These are phyloP conservation scores for Rhabdornis inornatus DNA, from an alignment of 2,113 vertebrate species.

Conservation along the genomic window DNA sequence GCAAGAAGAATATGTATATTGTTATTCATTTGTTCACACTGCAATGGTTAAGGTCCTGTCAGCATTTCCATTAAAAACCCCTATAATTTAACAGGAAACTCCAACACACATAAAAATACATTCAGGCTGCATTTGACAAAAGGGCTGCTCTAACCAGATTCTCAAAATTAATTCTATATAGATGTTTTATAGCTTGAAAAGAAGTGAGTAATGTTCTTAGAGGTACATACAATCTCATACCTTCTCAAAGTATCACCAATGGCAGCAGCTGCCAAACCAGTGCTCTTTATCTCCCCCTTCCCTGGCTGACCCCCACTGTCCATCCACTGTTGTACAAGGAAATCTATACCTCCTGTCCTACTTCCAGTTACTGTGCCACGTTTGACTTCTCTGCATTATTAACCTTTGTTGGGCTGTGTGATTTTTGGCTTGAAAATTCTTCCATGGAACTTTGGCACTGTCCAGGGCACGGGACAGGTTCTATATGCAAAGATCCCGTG, in stretches of 20 bases:
- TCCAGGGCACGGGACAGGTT: background rate
- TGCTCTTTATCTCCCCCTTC: background rate
- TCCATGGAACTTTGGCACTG: background rate
- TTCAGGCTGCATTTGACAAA: background rate
- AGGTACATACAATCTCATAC: background rate
- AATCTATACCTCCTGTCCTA: background rate
- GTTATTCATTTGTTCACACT: constrained; percentile 54
- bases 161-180: background rate
- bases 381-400: background rate
- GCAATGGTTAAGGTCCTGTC: constrained; percentile 39
- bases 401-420: background rate
- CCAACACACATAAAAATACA: background rate
- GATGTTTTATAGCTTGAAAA: background rate
- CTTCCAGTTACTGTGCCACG: background rate
- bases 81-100: constrained; percentile 38
- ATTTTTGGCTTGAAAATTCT: background rate
- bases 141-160: background rate
- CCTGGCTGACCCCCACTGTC: background rate
- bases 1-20: constrained; percentile 22
- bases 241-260: background rate
- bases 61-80: constrained; percentile 17
- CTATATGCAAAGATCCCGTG: background rate
- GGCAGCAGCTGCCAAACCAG: background rate
- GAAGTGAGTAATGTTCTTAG: background rate
- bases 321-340: background rate